A percentile compares a stretch with the other conserved stretches of the same genome.
phyloP scores from a whole-genome alignment of 2,888 invertebrate species.

The Athalia rosae region DNA sequence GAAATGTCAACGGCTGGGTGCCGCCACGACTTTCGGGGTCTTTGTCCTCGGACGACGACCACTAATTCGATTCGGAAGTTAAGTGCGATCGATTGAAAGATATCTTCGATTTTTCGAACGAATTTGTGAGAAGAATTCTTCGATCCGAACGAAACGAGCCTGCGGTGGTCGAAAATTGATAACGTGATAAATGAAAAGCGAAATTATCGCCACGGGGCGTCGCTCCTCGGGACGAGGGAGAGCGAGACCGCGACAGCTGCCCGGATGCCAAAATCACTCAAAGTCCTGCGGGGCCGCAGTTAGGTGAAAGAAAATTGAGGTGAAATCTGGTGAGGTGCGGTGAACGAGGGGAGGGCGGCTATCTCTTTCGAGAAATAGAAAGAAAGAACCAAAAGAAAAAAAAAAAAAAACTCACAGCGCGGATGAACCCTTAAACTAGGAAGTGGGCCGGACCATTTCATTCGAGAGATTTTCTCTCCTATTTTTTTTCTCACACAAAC shows the following conservation, averaged over 20 bases:
- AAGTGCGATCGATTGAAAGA: background rate
- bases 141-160: background rate
- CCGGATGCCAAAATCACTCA: conserved; percentile 48
- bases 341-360: background rate
- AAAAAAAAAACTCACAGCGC: background rate
- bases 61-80: conserved; percentile 26
- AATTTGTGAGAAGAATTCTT: background rate
- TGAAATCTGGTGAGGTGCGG: conserved; percentile 37
- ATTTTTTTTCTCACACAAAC: background rate
- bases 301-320: conserved; percentile 47
- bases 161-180: conserved; percentile 24
- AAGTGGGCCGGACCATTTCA: conserved; percentile 42
- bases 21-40: conserved; percentile 30
- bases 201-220: conserved; percentile 43
- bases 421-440: conserved; percentile 42
- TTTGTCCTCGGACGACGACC: conserved; percentile 44
- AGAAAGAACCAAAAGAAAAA: too few species aligned
- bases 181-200: conserved; percentile 30
- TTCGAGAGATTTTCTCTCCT: conserved; percentile 21
- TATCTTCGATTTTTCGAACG: background rate
- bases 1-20: conserved; percentile 40
- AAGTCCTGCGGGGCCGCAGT: conserved; percentile 29
- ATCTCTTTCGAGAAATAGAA: background rate
- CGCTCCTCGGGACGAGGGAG: background rate
- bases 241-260: conserved; percentile 41